phyloP scores from a whole-genome alignment of 2,888 invertebrate genomes.

The Rhaphigaster nebulosa region DNA sequence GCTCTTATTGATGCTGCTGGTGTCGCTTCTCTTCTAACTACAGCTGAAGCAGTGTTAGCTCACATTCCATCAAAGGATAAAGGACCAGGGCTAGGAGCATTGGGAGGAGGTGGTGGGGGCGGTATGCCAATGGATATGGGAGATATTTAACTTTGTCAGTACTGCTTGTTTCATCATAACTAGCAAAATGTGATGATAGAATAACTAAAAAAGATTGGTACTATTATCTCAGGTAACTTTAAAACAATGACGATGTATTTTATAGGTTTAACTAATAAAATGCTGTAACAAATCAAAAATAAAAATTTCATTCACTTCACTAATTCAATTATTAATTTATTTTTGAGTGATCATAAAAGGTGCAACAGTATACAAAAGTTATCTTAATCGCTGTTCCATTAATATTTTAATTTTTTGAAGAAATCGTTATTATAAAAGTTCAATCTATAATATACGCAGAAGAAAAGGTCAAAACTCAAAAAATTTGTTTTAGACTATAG shows the following conservation, averaged over 20 bases:
- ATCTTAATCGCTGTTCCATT: neutral
- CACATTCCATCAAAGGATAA: slow-evolving; percentile 94
- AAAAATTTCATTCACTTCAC: neutral
- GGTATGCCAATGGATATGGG: slow-evolving; percentile 68
- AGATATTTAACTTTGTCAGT: slow-evolving; percentile 63
- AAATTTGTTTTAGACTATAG: no score
- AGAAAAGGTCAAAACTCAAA: neutral
- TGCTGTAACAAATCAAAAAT: neutral
- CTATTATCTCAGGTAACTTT: neutral
- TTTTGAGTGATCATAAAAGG: neutral
- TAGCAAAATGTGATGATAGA: neutral
- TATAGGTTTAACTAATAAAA: neutral
- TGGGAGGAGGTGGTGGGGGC: slow-evolving; percentile 77
- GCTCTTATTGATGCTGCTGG: slow-evolving; percentile 94
- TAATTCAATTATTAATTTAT: neutral
- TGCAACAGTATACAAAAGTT: no score
- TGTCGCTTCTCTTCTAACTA: slow-evolving; percentile 93
- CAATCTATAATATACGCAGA: neutral
- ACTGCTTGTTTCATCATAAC: neutral
- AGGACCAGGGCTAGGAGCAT: slow-evolving; percentile 80
- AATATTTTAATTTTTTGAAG: neutral
- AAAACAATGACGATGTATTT: neutral
- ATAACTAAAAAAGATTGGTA: neutral
- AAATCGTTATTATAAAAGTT: neutral
- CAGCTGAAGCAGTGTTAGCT: slow-evolving; percentile 97